Conservation (phyloP, 1,140 invertebrate species). For the Hypothenemus hampei region DNA sequence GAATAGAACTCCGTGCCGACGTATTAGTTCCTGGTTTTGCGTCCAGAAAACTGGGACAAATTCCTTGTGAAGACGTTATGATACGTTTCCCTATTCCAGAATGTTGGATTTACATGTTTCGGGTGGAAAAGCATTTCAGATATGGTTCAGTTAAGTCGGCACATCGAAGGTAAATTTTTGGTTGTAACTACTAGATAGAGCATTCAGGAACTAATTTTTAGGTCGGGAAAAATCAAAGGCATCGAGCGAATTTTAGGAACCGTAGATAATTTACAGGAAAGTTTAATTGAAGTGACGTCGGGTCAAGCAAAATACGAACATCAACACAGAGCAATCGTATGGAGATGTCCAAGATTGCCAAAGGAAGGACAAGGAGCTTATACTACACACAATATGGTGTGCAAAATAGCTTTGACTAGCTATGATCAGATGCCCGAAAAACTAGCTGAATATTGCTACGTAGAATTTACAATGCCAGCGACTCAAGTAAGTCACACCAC, state of each 20-base stretch:
- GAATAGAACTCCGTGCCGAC: constrained; percentile 89
- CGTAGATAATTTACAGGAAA: constrained; percentile 84
- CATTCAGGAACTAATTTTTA: constrained; percentile 40
- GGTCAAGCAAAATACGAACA: constrained; percentile 99
- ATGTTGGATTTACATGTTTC: constrained; percentile 98
- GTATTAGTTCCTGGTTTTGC: constrained; percentile 94
- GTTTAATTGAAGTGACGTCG: constrained; percentile 94
- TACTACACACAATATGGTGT: constrained; percentile 90
- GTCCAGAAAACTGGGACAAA: constrained; percentile 87
- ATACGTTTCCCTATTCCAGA: constrained; percentile 97
- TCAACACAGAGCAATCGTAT: constrained; percentile 94
- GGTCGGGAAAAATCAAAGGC: constrained; percentile 89
- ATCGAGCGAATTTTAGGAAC: constrained; percentile 91
- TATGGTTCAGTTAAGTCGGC: constrained; percentile 99
- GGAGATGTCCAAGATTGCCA: constrained; percentile 93
- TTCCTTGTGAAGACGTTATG: constrained; percentile 96
- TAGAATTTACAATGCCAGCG: constrained; percentile 98
- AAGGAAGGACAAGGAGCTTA: constrained; percentile 98
- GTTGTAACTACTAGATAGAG: not conserved
- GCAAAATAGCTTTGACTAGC: constrained; percentile 88
- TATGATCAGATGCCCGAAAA: constrained; percentile 96
- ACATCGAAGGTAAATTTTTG: constrained; percentile 61
- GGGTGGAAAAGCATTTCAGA: constrained; percentile 96
- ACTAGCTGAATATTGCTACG: constrained; percentile 80
- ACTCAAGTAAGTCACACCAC: constrained; percentile 97